Evolutionary conservation across 1,140 invertebrate genomes (phyloP).

Genomic region (Magallana gigas): DNA sequence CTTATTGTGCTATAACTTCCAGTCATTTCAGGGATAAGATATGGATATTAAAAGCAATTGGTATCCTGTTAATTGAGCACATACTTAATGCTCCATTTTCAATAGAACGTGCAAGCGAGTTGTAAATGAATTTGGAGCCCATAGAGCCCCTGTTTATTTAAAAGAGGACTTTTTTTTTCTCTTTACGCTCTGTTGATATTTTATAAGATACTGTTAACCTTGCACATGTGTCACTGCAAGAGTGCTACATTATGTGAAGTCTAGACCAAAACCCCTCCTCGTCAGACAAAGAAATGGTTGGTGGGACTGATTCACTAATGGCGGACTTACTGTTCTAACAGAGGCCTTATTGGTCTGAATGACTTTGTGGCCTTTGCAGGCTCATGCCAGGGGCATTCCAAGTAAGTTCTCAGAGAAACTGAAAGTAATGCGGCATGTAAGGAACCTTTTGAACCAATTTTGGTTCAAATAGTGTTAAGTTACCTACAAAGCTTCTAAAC

Average conservation of each 20-base stretch:
- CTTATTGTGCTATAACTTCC: slow-evolving; percentile 20
- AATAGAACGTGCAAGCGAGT: slow-evolving; percentile 29
- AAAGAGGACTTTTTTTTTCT: slow-evolving; percentile 1
- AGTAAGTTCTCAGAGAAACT: background rate
- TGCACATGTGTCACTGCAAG: slow-evolving; percentile 24
- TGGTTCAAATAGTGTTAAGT: too few species aligned
- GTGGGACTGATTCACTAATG: background rate
- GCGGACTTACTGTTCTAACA: background rate
- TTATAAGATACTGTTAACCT: slow-evolving; percentile 24
- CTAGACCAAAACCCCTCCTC: background rate
- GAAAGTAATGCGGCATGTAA: too few species aligned
- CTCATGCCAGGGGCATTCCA: slow-evolving; percentile 31
- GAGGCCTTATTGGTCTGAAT: slow-evolving; percentile 14
- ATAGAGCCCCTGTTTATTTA: slow-evolving; percentile 25
- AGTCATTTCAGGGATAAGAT: background rate
- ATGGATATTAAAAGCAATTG: slow-evolving; percentile 33
- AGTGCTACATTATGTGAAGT: slow-evolving; percentile 32
- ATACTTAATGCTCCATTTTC: slow-evolving; percentile 13
- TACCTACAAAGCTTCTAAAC: too few species aligned
- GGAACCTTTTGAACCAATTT: too few species aligned
- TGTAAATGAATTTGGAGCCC: slow-evolving; percentile 27
- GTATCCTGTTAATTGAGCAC: slow-evolving; percentile 33
- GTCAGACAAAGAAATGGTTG: slow-evolving; percentile 13
- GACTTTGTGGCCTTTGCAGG: background rate
- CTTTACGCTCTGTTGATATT: slow-evolving; percentile 26